A percentile compares a stretch with the other conserved stretches of the same genome.
Conservation (phyloP, 2,888 invertebrate genomes). For the Euspilapteryx auroguttella region DNA sequence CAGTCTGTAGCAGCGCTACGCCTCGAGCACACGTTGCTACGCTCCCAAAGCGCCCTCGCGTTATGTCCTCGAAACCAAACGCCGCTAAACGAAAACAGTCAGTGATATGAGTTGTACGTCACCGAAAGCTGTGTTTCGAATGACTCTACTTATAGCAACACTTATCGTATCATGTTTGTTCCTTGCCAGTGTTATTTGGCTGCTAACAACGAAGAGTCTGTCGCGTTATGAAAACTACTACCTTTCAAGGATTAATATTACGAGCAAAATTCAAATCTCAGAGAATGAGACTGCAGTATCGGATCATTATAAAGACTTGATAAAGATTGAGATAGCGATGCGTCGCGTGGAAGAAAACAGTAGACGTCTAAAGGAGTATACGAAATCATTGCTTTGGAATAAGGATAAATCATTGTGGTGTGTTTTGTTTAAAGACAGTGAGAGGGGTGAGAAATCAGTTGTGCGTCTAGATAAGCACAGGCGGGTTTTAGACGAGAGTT, state of each 20-base stretch:
- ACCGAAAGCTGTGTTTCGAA: conserved; percentile 39
- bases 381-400: conserved; percentile 51
- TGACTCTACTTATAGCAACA: conserved; percentile 47
- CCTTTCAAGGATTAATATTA: conserved; percentile 60
- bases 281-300: conserved; percentile 31
- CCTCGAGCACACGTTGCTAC: conserved; percentile 34
- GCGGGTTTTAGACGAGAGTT: conserved; percentile 33
- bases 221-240: conserved; percentile 56
- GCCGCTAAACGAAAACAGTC: conserved; percentile 42
- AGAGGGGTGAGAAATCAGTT: conserved; percentile 21
- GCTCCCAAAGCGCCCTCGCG: conserved; percentile 34
- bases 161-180: conserved; percentile 48
- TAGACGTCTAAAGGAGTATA: conserved; percentile 50
- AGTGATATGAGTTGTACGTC: conserved; percentile 60
- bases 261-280: conserved; percentile 24
- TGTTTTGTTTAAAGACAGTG: conserved; percentile 53
- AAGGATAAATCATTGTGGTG: conserved; percentile 56
- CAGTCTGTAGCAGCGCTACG: conserved; percentile 37
- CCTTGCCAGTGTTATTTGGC: conserved; percentile 49
- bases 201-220: conserved; percentile 35
- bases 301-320: conserved; percentile 53
- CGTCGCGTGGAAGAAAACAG: conserved; percentile 54
- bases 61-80: conserved; percentile 35
- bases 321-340: conserved; percentile 57
- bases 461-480: conserved; percentile 20